Evolutionary conservation across 1,140 invertebrate genomes (phyloP).

Genomic region (Oncopeltus fasciatus): DNA sequence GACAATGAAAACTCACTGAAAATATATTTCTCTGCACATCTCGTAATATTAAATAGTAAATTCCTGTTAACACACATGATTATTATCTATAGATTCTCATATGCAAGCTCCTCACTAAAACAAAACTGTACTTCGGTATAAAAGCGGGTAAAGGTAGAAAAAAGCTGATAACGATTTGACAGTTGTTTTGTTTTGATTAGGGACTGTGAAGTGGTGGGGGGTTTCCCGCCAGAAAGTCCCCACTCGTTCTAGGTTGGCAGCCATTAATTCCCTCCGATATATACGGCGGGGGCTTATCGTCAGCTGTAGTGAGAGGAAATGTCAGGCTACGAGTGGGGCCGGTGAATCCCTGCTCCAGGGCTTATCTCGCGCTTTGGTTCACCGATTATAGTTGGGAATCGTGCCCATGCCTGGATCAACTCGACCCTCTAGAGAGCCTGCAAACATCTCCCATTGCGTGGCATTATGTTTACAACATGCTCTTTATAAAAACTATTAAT

Average conservation of each 20-base stretch:
- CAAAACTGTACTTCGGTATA: too few species aligned
- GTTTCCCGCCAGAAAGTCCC: too few species aligned
- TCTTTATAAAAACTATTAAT: constrained; percentile 9
- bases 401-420: not conserved
- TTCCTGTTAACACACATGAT: too few species aligned
- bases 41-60: too few species aligned
- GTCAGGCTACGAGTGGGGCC: not conserved
- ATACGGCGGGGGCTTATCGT: not conserved
- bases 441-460: not conserved
- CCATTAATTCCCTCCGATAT: not conserved
- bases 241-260: not conserved
- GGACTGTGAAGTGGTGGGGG: too few species aligned
- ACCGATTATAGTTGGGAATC: not conserved
- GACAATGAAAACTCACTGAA: too few species aligned
- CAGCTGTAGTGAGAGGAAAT: constrained; percentile 4
- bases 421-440: not conserved
- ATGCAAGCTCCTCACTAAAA: too few species aligned
- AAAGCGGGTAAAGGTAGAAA: too few species aligned
- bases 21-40: too few species aligned
- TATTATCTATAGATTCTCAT: too few species aligned
- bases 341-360: not conserved
- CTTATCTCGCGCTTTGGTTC: not conserved
- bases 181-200: too few species aligned
- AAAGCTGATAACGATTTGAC: too few species aligned
- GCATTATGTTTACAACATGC: constrained; percentile 16